Conservation (phyloP, 2,113 vertebrate species). For the Rhynchomys soricoides region DNA sequence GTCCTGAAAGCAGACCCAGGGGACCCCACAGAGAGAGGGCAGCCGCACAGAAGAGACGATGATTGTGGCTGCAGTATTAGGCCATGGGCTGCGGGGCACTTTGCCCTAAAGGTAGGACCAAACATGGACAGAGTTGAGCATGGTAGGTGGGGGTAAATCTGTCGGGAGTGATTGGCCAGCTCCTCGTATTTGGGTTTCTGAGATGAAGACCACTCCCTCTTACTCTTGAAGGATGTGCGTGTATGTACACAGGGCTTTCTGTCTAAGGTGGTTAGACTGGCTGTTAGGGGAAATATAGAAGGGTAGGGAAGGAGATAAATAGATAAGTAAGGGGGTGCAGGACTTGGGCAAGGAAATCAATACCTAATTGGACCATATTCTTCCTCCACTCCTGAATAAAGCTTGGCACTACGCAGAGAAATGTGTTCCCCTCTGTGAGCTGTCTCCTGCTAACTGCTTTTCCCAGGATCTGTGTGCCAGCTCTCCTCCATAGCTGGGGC, state of each 20-base stretch:
- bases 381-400: neutral
- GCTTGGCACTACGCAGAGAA: neutral
- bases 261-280: neutral
- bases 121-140: neutral
- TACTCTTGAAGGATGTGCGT: neutral
- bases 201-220: neutral
- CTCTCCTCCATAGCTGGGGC: neutral
- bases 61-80: conserved; percentile 80
- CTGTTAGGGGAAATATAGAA: neutral
- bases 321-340: neutral
- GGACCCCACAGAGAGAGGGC: conserved; percentile 19
- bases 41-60: conserved; percentile 83
- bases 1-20: conserved; percentile 65
- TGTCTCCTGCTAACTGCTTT: conserved; percentile 36
- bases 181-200: neutral
- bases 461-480: neutral
- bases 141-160: neutral
- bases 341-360: neutral
- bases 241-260: neutral
- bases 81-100: conserved; percentile 90
- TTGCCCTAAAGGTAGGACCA: conserved; percentile 89
- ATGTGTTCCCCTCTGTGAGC: neutral
- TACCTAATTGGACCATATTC: neutral
- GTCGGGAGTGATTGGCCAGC: neutral
- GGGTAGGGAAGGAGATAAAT: neutral